Conservation (phyloP, 2,113 vertebrate species). For the Maylandia zebra region DNA sequence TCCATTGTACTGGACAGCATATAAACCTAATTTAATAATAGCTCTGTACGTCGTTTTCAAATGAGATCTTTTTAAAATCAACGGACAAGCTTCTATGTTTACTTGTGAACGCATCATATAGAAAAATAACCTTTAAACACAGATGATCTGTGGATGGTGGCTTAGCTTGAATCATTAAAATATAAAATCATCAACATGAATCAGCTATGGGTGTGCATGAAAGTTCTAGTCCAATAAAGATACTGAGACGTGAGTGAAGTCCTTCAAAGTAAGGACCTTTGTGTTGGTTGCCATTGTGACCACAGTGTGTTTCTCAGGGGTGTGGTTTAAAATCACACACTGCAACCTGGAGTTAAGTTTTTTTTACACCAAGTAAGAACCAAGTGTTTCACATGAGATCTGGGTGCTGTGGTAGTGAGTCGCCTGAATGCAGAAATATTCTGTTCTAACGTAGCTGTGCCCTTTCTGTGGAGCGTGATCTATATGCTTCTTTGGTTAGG, state of each 20-base stretch:
- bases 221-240: not conserved
- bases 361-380: not conserved
- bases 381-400: not conserved
- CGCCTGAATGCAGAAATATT: not conserved
- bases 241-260: not conserved
- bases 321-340: not conserved
- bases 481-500: not conserved
- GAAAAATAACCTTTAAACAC: not conserved
- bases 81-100: not conserved
- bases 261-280: not conserved
- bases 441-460: not conserved
- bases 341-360: rapidly evolving
- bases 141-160: not conserved
- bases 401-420: not conserved
- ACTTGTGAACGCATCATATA: not conserved
- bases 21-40: not conserved
- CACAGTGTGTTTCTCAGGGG: not conserved
- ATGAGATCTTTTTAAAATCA: not conserved
- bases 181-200: not conserved
- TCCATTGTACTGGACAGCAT: not conserved
- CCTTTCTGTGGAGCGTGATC: not conserved
- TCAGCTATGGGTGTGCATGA: not conserved
- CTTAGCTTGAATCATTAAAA: not conserved
- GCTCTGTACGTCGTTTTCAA: not conserved
- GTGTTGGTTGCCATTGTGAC: not conserved